phyloP scores from a whole-genome alignment of 92 coral and sea anemone species.

The Montipora capitata region DNA sequence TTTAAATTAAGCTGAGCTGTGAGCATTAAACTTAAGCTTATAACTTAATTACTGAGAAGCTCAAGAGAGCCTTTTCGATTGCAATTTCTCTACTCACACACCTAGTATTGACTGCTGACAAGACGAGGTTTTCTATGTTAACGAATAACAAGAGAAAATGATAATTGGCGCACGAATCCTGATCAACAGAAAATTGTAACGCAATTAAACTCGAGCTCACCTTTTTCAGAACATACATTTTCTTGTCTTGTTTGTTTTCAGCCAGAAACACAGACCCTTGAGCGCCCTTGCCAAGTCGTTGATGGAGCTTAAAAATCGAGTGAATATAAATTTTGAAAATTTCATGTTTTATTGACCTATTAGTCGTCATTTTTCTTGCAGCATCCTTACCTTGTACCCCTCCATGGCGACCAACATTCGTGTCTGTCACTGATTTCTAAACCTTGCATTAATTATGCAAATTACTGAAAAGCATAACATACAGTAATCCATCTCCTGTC shows the following conservation, averaged over 20 bases:
- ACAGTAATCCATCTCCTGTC: too few relatives aligned
- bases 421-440: slow-evolving; percentile 29
- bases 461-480: background rate
- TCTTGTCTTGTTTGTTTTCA: slow-evolving; percentile 90
- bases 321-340: background rate
- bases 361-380: background rate
- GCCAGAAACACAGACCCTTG: slow-evolving; percentile 96
- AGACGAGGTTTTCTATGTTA: too few relatives aligned
- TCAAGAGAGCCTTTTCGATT: too few relatives aligned
- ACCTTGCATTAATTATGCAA: slow-evolving; percentile 37
- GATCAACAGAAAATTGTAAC: too few relatives aligned
- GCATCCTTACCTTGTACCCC: slow-evolving; percentile 73
- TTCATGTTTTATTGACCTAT: background rate
- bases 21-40: too few relatives aligned
- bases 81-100: too few relatives aligned
- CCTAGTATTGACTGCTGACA: too few relatives aligned
- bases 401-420: slow-evolving; percentile 56
- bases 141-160: too few relatives aligned
- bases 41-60: too few relatives aligned
- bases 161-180: too few relatives aligned
- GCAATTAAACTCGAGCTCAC: slow-evolving; percentile 31
- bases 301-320: slow-evolving; percentile 83
- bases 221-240: slow-evolving; percentile 93
- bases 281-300: slow-evolving; percentile 98
- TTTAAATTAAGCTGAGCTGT: background rate